A percentile compares a stretch with the other conserved stretches of the same genome.
Evolutionary conservation across 2,113 vertebrate genomes (phyloP).

Genomic region (Canis aureus): DNA sequence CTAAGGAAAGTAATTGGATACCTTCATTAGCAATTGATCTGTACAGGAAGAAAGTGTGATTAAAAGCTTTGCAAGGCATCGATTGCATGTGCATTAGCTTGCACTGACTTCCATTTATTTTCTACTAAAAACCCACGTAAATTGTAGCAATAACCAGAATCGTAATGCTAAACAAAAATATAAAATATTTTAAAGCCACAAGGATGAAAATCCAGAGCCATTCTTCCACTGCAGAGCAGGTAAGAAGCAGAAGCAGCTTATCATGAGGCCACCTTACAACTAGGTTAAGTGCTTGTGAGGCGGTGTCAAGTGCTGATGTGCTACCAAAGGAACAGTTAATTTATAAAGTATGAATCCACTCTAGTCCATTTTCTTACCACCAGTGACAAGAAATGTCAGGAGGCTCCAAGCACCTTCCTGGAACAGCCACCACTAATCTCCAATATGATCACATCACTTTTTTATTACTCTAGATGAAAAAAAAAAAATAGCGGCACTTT

Average conservation of each 20-base stretch:
- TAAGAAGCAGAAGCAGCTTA: background rate
- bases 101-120: background rate
- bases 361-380: constrained; percentile 35
- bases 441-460: background rate
- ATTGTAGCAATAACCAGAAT: background rate
- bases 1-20: constrained; percentile 66
- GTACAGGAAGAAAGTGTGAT: constrained; percentile 77
- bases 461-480: constrained; percentile 50
- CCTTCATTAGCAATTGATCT: constrained; percentile 74
- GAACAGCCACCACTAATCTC: constrained; percentile 33
- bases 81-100: constrained; percentile 72
- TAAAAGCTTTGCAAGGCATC: constrained; percentile 61
- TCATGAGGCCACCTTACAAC: background rate
- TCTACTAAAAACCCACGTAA: constrained; percentile 37
- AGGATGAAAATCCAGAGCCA: constrained; percentile 11
- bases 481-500: background rate
- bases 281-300: background rate
- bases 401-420: constrained; percentile 39
- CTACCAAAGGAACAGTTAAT: background rate
- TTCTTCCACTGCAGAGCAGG: background rate
- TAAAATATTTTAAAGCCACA: constrained; percentile 25
- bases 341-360: background rate
- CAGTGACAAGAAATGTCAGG: constrained; percentile 10
- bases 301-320: background rate
- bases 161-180: constrained; percentile 7